phyloP scores from a whole-genome alignment of 1,140 invertebrate genomes.

The Neodiprion fabricii region DNA sequence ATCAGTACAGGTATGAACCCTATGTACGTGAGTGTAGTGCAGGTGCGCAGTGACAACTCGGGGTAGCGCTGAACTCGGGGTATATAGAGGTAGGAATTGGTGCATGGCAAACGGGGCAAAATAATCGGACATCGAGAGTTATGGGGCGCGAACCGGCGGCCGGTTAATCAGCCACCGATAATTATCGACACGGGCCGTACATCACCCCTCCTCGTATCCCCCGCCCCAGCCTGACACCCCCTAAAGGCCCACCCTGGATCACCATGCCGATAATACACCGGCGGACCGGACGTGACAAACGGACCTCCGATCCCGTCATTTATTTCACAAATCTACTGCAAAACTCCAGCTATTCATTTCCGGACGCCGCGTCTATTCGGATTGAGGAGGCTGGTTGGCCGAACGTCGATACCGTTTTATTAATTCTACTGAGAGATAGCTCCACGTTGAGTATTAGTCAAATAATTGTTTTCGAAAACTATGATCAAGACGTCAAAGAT shows the following conservation, averaged over 20 bases:
- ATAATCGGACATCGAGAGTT: constrained; percentile 62
- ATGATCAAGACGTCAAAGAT: too few species aligned
- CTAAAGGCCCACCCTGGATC: constrained; percentile 8
- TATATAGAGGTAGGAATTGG: constrained; percentile 47
- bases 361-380: constrained; percentile 21
- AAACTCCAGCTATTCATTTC: constrained; percentile 65
- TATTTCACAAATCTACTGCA: constrained; percentile 62
- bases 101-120: constrained; percentile 57
- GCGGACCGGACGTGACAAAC: constrained; percentile 52
- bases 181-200: constrained; percentile 62
- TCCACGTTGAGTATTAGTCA: too few species aligned
- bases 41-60: not conserved
- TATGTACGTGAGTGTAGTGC: too few species aligned
- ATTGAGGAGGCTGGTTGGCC: too few species aligned
- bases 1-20: too few species aligned
- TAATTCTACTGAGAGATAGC: too few species aligned
- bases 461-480: too few species aligned
- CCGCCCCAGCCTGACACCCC: constrained; percentile 26
- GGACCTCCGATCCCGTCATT: constrained; percentile 62
- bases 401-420: too few species aligned
- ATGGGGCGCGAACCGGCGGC: constrained; percentile 62
- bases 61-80: constrained; percentile 26
- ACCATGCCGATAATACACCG: constrained; percentile 12
- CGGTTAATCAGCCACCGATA: constrained; percentile 64
- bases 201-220: constrained; percentile 51